Evolutionary conservation across 2,888 invertebrate genomes (phyloP).

Genomic region (Sarcophaga rosellei): DNA sequence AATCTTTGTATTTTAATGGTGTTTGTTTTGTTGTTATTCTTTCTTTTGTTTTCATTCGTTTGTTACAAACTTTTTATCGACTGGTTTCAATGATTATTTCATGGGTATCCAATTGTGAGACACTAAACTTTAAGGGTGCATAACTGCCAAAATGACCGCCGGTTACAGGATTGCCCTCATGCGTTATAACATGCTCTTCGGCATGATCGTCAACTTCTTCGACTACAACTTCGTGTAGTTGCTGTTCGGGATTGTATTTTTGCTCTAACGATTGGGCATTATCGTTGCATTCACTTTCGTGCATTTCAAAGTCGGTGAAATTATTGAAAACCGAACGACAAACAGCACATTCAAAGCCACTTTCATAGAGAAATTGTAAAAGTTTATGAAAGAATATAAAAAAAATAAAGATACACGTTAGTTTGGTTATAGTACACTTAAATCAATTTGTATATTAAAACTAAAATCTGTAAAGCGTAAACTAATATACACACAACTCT

Average conservation of each 20-base stretch:
- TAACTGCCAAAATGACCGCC: constrained; percentile 74
- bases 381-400: too few relatives aligned
- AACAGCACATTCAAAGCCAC: constrained; percentile 79
- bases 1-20: constrained; percentile 23
- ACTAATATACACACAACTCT: too few relatives aligned
- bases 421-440: too few relatives aligned
- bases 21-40: background rate
- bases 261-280: constrained; percentile 65
- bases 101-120: constrained; percentile 77
- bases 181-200: constrained; percentile 49
- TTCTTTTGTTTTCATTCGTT: too few relatives aligned
- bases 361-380: constrained; percentile 46
- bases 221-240: constrained; percentile 61
- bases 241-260: constrained; percentile 63
- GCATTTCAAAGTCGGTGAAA: constrained; percentile 79
- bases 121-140: constrained; percentile 77
- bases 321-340: constrained; percentile 79
- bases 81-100: constrained; percentile 79
- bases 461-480: too few relatives aligned
- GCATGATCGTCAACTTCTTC: constrained; percentile 54
- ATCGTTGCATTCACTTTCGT: constrained; percentile 77
- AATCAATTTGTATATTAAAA: too few relatives aligned
- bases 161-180: constrained; percentile 36
- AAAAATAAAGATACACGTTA: too few relatives aligned
- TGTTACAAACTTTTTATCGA: constrained; percentile 71